Percentiles rank a stretch among this genome's conserved stretches.
These are phyloP conservation scores for Pseudomyrmex gracilis DNA, from an alignment of 1,140 invertebrate species.

Conservation along the genomic window DNA sequence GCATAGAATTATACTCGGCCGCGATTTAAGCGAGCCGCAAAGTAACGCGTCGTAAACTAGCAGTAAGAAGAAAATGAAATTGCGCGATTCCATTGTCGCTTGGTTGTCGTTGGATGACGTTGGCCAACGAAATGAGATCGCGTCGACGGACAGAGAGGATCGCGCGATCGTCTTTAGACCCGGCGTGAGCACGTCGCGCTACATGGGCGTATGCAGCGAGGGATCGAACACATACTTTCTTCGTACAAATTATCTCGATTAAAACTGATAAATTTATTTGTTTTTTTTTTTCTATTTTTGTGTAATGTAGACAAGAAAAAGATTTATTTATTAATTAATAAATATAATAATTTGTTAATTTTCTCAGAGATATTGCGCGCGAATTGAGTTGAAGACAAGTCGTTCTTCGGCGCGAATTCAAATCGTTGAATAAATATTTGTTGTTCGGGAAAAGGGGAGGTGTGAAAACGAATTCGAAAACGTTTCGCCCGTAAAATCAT, in stretches of 20 bases:
- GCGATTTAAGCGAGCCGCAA: constrained; percentile 57
- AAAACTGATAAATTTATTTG: too few species aligned
- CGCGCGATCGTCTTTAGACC: constrained; percentile 55
- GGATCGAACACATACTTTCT: neutral
- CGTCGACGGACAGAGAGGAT: constrained; percentile 52
- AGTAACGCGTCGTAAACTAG: constrained; percentile 57
- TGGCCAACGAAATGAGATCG: constrained; percentile 59
- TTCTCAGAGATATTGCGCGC: neutral
- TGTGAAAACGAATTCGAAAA: neutral
- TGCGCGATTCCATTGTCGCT: constrained; percentile 59
- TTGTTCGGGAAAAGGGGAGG: neutral
- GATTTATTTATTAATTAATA: too few species aligned
- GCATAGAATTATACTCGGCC: constrained; percentile 41
- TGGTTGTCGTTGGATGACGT: constrained; percentile 41
- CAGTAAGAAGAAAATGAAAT: constrained; percentile 61
- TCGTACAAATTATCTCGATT: too few species aligned
- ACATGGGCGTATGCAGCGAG: constrained; percentile 41
- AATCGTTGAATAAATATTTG: neutral
- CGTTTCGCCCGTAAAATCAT: neutral
- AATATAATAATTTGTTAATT: too few species aligned
- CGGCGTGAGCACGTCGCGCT: constrained; percentile 18
- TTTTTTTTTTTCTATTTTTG: too few species aligned
- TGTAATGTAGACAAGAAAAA: too few species aligned
- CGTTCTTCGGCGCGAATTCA: neutral
- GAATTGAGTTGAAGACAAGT: too few species aligned